Conservation (phyloP, 2,797 vertebrate species). For the Alcedo atthis region DNA sequence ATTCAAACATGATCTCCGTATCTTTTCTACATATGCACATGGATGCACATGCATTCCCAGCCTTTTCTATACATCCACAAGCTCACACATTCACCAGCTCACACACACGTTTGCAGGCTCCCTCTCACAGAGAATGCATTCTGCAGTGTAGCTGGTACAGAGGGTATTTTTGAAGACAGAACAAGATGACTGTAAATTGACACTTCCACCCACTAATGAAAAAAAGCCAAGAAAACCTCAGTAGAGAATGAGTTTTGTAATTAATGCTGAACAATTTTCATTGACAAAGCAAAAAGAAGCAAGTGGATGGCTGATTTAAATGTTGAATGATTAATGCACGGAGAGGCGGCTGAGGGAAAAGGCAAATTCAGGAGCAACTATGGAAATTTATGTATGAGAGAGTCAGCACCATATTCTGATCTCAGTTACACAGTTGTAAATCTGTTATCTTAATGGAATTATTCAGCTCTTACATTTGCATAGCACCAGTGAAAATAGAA, state of each 20-base stretch:
- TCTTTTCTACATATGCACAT: constrained; percentile 36
- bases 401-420: constrained; percentile 64
- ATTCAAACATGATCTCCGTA: neutral
- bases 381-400: constrained; percentile 71
- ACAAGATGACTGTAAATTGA: constrained; percentile 62
- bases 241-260: constrained; percentile 72
- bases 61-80: constrained; percentile 5
- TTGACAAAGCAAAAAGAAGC: constrained; percentile 74
- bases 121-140: neutral
- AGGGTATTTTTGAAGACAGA: constrained; percentile 64
- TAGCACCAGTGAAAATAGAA: constrained; percentile 65
- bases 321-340: constrained; percentile 56
- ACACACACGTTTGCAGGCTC: neutral
- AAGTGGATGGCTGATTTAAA: constrained; percentile 69
- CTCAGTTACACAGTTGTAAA: constrained; percentile 66
- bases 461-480: constrained; percentile 65
- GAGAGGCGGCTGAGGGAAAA: constrained; percentile 48
- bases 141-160: constrained; percentile 23
- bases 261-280: constrained; percentile 73
- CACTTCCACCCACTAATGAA: constrained; percentile 67
- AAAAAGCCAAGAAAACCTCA: constrained; percentile 64
- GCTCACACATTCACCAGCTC: constrained; percentile 34
- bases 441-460: constrained; percentile 67
- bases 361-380: constrained; percentile 48
- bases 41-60: constrained; percentile 32